Conservation (phyloP, 2,797 vertebrate species). For the Lepilemur septentrionalis region DNA sequence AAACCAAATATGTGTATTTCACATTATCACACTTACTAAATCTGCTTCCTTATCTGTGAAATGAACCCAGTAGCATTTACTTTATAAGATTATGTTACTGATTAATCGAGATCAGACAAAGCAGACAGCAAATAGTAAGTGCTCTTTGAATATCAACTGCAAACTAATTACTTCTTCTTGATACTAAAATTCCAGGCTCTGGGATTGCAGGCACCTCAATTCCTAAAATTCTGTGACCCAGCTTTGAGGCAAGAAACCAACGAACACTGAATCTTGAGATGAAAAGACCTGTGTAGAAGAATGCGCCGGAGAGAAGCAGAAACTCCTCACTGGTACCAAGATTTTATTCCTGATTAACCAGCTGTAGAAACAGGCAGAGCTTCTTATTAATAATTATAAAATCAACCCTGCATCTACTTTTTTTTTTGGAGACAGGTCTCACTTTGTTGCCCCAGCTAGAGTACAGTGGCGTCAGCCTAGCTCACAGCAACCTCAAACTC, state of each 20-base stretch:
- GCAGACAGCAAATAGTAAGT: neutral
- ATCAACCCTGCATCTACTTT: neutral
- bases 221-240: conserved; percentile 30
- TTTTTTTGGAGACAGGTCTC: neutral
- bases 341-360: neutral
- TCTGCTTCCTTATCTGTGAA: neutral
- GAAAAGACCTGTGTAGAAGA: neutral
- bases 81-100: neutral
- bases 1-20: neutral
- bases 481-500: neutral
- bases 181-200: conserved; percentile 3
- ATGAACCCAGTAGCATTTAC: neutral
- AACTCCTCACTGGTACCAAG: neutral
- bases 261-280: neutral
- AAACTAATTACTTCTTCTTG: neutral
- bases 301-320: neutral
- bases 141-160: neutral
- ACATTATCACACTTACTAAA: neutral
- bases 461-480: neutral
- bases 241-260: conserved; percentile 7
- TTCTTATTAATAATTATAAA: neutral
- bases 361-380: neutral
- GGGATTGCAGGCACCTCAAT: neutral
- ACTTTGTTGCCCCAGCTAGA: neutral
- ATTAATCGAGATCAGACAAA: neutral